A percentile compares a stretch with the other conserved stretches of the same genome.
Conservation (phyloP, 2,797 vertebrate genomes). For the Hipposideros larvatus region DNA sequence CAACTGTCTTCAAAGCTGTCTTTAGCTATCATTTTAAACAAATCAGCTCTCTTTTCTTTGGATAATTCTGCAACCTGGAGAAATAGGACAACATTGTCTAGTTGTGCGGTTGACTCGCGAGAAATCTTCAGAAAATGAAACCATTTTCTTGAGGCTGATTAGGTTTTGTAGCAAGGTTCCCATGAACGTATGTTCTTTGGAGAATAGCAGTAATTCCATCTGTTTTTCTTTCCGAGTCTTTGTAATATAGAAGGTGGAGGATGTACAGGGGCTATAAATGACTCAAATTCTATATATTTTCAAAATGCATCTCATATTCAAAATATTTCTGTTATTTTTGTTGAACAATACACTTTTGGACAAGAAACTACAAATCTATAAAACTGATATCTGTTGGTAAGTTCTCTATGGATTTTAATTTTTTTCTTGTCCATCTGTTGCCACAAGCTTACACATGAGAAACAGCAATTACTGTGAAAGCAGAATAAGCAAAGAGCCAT, state of each 20-base stretch:
- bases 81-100: conserved; percentile 85
- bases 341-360: conserved; percentile 48
- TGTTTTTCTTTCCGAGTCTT: conserved; percentile 73
- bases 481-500: conserved; percentile 32
- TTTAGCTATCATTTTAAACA: conserved; percentile 81
- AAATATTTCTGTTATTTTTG: conserved; percentile 70
- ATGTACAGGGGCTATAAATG: neutral
- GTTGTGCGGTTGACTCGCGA: conserved; percentile 83
- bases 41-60: conserved; percentile 86
- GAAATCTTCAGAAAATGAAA: conserved; percentile 82
- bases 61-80: conserved; percentile 86
- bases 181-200: conserved; percentile 78
- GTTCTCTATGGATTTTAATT: conserved; percentile 78
- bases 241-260: conserved; percentile 54
- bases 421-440: conserved; percentile 80
- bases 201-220: conserved; percentile 75
- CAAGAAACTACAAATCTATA: conserved; percentile 69
- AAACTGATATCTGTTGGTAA: conserved; percentile 74
- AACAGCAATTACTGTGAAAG: conserved; percentile 73
- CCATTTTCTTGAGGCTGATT: conserved; percentile 81
- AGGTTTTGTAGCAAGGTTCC: conserved; percentile 84
- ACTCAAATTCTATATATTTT: conserved; percentile 13
- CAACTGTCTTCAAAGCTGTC: conserved; percentile 84
- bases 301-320: conserved; percentile 3
- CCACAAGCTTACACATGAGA: conserved; percentile 78